phyloP scores from a whole-genome alignment of 2,113 vertebrate species.

The Bucco capensis region DNA sequence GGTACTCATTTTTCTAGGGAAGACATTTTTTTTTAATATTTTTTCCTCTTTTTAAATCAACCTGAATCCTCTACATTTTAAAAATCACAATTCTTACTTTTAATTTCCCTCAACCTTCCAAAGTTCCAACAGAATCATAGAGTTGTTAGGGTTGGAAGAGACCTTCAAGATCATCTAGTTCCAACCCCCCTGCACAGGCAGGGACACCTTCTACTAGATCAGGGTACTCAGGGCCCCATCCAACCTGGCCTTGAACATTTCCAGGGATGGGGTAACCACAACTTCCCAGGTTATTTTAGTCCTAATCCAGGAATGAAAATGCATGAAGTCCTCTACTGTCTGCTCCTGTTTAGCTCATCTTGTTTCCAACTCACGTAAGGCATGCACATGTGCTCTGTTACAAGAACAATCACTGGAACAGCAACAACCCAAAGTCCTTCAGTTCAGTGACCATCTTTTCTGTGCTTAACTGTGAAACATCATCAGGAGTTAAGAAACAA shows the following conservation, averaged over 20 bases:
- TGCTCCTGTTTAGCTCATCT: not conserved
- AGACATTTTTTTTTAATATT: not conserved
- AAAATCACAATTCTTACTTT: not conserved
- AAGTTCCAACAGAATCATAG: not conserved
- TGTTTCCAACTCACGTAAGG: not conserved
- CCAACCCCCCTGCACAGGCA: too few relatives aligned
- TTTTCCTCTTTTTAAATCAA: not conserved
- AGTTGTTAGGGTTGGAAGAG: too few relatives aligned
- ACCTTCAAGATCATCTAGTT: too few relatives aligned
- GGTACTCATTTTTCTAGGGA: not conserved
- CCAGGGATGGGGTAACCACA: too few relatives aligned
- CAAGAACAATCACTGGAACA: not conserved
- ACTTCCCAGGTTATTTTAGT: too few relatives aligned
- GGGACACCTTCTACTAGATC: too few relatives aligned
- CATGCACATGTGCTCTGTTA: not conserved
- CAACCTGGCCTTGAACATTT: too few relatives aligned
- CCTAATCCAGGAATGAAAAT: not conserved
- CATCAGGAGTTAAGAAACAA: not conserved
- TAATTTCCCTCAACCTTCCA: not conserved
- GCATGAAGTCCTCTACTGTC: not conserved
- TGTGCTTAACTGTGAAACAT: not conserved
- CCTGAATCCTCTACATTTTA: not conserved
- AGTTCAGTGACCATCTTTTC: not conserved
- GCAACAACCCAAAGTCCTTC: not conserved
- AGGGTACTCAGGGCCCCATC: too few relatives aligned